phyloP scores from a whole-genome alignment of 2,797 vertebrate genomes.

The Bufotes viridis region DNA sequence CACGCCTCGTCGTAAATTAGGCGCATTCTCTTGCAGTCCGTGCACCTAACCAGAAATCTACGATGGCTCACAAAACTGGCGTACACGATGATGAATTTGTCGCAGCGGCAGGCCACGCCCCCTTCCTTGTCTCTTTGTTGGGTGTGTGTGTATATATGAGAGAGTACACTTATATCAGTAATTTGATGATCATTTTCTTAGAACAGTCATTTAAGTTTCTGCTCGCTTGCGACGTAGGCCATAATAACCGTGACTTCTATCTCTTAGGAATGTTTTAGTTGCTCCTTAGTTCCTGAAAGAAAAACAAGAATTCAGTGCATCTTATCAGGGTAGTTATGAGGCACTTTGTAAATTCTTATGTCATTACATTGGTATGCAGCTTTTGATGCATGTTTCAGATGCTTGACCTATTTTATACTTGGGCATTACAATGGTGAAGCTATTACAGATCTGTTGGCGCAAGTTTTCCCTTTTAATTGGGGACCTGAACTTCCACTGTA shows the following conservation, averaged over 20 bases:
- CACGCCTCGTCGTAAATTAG: no score
- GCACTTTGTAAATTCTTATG: constrained; percentile 29
- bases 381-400: constrained; percentile 18
- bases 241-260: neutral
- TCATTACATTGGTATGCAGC: constrained; percentile 33
- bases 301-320: constrained; percentile 18
- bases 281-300: constrained; percentile 3
- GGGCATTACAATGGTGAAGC: constrained; percentile 1
- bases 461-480: neutral
- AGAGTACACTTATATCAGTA: no score
- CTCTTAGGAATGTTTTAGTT: constrained; percentile 8
- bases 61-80: no score
- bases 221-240: neutral
- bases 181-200: no score
- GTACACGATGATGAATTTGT: no score
- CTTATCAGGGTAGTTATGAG: constrained; percentile 30
- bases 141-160: no score
- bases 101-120: no score
- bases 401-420: constrained; percentile 53
- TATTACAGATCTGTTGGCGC: neutral
- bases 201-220: neutral
- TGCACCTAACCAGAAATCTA: no score
- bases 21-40: no score
- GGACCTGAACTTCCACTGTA: neutral
- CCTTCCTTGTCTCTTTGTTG: no score